Evolutionary conservation across 2,888 invertebrate species (phyloP), one percentile per base, ranked within the genome.

Genomic region (Frankliniella intonsa): DNA sequence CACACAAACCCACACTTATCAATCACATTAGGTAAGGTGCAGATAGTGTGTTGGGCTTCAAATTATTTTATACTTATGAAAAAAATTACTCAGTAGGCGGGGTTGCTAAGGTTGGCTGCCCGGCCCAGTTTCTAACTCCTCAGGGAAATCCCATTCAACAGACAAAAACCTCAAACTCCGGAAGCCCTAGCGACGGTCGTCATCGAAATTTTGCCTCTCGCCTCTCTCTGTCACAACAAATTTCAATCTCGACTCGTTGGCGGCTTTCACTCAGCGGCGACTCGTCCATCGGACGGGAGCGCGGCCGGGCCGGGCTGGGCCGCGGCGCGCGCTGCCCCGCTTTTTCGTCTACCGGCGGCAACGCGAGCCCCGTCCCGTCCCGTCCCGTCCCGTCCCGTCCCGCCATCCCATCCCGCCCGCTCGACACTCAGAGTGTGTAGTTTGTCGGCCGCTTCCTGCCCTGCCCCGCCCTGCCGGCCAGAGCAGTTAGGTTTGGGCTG

Each of bases 71-170:
- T 11, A 19, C 19, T 14, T 55, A 55, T 38, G 5, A 38, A 38
- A 38, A 38, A 38, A 38, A 38, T 2, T 38, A 38, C 38, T 55
- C 55, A 7, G 11, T 12, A 19, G 17, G 55, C 55, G 55, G 55
- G 69, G 69, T 25, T 76, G 69, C 69, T 76, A 22, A 25, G 69
- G 69, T 25, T 76, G 69, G 69, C 69, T 76, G 69, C 69, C 69
- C 69, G 22, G 25, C 69, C 69, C 69, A 25, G 55, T 38, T 38
- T 38, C 38, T 38, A 38, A 5, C 38, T 38, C 38, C 38, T 38
- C 38, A 38, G 5, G 38, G 38, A 38, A 3, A 38, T 38, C 5
- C 38, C 38, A 38, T 38, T 38, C 3, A 38, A 38, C 2, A 38
- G 38, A 38, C 38, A 38, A 38, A 38, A 38, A 38, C 2, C 2